phyloP scores from a whole-genome alignment of 1,140 invertebrate species.

The Mesaphorura yosii region DNA sequence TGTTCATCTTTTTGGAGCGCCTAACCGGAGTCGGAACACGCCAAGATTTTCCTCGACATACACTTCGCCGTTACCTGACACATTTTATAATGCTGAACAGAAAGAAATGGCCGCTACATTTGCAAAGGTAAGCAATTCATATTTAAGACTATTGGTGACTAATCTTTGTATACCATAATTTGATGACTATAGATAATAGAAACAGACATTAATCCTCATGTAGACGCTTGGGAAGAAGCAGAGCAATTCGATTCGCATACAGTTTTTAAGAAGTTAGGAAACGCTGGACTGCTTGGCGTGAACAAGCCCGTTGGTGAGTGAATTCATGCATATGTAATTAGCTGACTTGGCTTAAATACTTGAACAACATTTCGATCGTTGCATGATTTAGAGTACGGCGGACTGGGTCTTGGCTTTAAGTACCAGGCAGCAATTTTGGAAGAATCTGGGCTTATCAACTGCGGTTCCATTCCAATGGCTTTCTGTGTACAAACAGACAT shows the following conservation, averaged over 20 bases:
- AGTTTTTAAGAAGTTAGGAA: conserved; percentile 46
- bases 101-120: conserved; percentile 22
- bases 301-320: conserved; percentile 38
- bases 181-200: conserved; percentile 39
- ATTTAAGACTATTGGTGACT: background rate
- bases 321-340: background rate
- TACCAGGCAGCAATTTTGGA: conserved; percentile 47
- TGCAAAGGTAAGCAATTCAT: conserved; percentile 16
- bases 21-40: background rate
- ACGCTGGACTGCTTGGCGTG: conserved; percentile 46
- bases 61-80: conserved; percentile 19
- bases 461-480: conserved; percentile 44
- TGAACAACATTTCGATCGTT: conserved; percentile 9
- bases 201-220: conserved; percentile 48
- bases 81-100: conserved; percentile 29
- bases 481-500: conserved; percentile 40
- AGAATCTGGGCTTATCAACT: conserved; percentile 43
- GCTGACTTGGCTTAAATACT: background rate
- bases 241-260: conserved; percentile 43
- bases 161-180: too few relatives aligned
- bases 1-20: too few relatives aligned
- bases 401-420: conserved; percentile 46
- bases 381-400: conserved; percentile 44
- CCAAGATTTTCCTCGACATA: conserved; percentile 19
- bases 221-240: conserved; percentile 46